Base-by-base conservation (phyloP, 2,113 vertebrate genomes). In the Regulus satrapa region DNA sequence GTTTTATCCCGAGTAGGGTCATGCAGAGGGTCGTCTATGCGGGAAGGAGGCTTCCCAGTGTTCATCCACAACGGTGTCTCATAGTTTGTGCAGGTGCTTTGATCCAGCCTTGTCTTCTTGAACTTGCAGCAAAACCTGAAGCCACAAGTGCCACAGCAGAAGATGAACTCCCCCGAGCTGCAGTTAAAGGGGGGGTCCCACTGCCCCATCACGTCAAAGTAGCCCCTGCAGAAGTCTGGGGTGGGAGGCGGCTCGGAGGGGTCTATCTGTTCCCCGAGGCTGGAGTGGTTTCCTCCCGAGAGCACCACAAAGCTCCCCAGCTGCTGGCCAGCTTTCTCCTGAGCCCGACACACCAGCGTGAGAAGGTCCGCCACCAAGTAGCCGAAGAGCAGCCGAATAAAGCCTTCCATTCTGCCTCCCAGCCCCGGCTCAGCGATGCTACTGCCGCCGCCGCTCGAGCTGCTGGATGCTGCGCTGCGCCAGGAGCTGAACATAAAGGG, bases 141-240 rank as follows among this genome's bases (percentile, higher is more conserved):
- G 98, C 99, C 99, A 98, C 99, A 99, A 98, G 99, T 99, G 98
- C 99, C 99, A 95, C 99, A 99, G 98, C 99, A 99, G 97, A 98
- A 99, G 94, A 99, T 98, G 97, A 99, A 99, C 95, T 98, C 98
- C 88, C 99, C 98, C n/a, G 99, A 99, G 93, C 99, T 99, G 98
- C 99, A 99, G 95, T 98, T 98, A 96, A 99, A 99, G 96, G 99
- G 98, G 73, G 99, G 99, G 97, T 99, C 99, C 99, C 99, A 99
- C 98, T 99, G 99, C 96, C 99, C 99, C 99, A 99, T 99, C 97
- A 99, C 99, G 93, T 99, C 99, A 97, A 98, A 99, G 98, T 99
- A 99, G 66, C 99, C 99, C 95, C 99, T 98, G 84, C 99, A 99
- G 89, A 96, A 98, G 97, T 99, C 99, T 89, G 99, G 99, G 64